These are phyloP conservation scores for Thamnophis sirtalis DNA, from an alignment of 2,113 vertebrate species.

Conservation along the genomic window DNA sequence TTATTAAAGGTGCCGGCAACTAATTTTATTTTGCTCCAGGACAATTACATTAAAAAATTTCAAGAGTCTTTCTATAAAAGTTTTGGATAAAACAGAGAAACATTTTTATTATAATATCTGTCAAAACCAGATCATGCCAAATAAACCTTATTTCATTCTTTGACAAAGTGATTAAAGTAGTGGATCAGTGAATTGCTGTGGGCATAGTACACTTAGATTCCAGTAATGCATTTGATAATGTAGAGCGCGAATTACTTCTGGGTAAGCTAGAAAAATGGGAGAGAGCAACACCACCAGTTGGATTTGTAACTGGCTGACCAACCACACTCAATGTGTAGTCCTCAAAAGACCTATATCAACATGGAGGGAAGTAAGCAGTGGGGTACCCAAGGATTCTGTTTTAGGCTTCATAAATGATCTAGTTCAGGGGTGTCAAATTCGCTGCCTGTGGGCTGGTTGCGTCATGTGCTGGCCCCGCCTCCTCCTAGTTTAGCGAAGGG, in stretches of 20 bases:
- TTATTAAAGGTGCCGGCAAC: neutral
- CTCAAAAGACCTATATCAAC: neutral
- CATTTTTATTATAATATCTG: neutral
- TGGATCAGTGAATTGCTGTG: neutral
- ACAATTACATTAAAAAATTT: neutral
- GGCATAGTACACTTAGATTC: neutral
- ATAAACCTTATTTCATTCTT: neutral
- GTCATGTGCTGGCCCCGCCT: too few relatives aligned
- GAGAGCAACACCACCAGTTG: neutral
- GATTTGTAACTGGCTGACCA: neutral
- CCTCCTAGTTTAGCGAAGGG: too few relatives aligned
- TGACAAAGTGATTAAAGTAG: neutral
- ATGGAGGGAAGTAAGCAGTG: neutral
- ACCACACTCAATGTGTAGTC: neutral
- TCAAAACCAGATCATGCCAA: neutral
- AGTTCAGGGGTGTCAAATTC: neutral
- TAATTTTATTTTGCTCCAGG: neutral
- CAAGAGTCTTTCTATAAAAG: neutral
- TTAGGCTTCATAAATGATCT: neutral
- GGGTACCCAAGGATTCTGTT: neutral
- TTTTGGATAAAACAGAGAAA: neutral
- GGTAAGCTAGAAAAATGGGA: neutral
- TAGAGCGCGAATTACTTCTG: neutral
- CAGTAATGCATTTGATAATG: neutral
- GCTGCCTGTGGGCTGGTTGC: accelerated